These are phyloP conservation scores for Sinocyclocheilus anophthalmus DNA, from an alignment of 2,113 vertebrate species.

Conservation along the genomic window DNA sequence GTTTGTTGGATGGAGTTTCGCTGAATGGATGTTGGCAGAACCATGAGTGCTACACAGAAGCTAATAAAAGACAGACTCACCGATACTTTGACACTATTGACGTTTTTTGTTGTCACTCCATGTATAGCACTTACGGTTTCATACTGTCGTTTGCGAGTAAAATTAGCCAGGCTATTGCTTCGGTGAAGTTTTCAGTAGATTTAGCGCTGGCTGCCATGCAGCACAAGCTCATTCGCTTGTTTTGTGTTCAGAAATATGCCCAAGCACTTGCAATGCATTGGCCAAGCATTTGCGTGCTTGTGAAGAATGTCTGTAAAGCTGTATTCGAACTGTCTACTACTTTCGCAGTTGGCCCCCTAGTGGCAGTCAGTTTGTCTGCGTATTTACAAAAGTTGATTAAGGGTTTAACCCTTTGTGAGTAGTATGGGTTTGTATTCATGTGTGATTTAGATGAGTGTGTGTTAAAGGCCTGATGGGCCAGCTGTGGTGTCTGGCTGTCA, in stretches of 20 bases:
- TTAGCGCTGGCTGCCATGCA: neutral
- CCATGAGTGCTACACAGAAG: neutral
- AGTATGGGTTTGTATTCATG: neutral
- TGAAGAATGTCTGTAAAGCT: neutral
- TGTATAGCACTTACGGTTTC: slow-evolving; percentile 23
- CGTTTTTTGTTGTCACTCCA: neutral
- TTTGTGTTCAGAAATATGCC: neutral
- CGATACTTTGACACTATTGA: neutral
- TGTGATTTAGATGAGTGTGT: slow-evolving; percentile 6
- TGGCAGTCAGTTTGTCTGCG: neutral
- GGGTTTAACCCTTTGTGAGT: slow-evolving; percentile 27
- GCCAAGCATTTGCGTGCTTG: neutral
- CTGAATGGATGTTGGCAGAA: slow-evolving; percentile 23
- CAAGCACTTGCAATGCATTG: neutral
- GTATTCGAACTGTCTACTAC: neutral
- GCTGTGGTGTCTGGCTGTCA: slow-evolving; percentile 43
- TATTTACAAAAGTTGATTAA: slow-evolving; percentile 5
- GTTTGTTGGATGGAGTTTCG: neutral
- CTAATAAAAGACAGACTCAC: slow-evolving; percentile 39
- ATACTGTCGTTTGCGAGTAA: neutral
- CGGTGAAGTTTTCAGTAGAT: neutral
- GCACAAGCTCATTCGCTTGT: neutral
- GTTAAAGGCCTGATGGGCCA: slow-evolving; percentile 22
- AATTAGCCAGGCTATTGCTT: slow-evolving; percentile 31
- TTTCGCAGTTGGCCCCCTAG: neutral